Percentiles rank a stretch among this genome's conserved stretches.
Evolutionary conservation across 2,113 vertebrate genomes (phyloP).

Genomic region (Scophthalmus maximus): DNA sequence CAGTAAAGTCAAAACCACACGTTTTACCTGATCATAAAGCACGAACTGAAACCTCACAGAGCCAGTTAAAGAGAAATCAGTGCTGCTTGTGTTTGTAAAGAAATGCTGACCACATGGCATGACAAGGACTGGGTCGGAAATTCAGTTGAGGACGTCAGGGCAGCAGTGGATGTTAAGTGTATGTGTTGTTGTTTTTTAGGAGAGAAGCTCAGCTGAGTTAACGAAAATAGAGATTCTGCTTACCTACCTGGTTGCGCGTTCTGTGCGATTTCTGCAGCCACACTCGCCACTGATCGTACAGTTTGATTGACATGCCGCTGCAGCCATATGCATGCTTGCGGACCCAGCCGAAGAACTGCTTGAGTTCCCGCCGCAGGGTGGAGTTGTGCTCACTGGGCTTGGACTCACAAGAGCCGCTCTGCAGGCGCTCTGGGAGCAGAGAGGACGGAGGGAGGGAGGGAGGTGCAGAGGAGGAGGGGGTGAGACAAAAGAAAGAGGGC

Average conservation of each 20-base stretch:
- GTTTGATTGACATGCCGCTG: constrained; percentile 94
- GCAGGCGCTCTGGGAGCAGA: constrained; percentile 78
- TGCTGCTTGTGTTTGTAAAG: constrained; percentile 25
- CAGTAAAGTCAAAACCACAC: constrained; percentile 71
- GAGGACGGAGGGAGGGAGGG: background rate
- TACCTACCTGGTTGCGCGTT: constrained; percentile 96
- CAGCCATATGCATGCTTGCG: constrained; percentile 93
- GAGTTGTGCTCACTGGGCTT: constrained; percentile 90
- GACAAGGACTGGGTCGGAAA: constrained; percentile 56
- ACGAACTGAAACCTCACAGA: constrained; percentile 56
- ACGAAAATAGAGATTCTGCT: constrained; percentile 62
- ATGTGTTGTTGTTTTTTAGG: background rate
- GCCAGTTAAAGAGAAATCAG: constrained; percentile 33
- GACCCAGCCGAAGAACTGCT: constrained; percentile 96
- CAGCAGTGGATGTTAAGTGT: constrained; percentile 18
- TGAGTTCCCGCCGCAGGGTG: constrained; percentile 91
- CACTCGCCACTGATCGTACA: constrained; percentile 96
- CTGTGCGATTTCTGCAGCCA: constrained; percentile 96
- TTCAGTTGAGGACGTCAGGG: constrained; percentile 39
- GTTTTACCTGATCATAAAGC: constrained; percentile 72
- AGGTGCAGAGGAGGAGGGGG: background rate
- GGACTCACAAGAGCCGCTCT: constrained; percentile 85
- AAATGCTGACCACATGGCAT: constrained; percentile 58
- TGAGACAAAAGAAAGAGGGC: background rate
- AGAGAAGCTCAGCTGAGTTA: background rate